Evolutionary conservation across 2,113 vertebrate genomes (phyloP).

Genomic region (Chaenocephalus aceratus): DNA sequence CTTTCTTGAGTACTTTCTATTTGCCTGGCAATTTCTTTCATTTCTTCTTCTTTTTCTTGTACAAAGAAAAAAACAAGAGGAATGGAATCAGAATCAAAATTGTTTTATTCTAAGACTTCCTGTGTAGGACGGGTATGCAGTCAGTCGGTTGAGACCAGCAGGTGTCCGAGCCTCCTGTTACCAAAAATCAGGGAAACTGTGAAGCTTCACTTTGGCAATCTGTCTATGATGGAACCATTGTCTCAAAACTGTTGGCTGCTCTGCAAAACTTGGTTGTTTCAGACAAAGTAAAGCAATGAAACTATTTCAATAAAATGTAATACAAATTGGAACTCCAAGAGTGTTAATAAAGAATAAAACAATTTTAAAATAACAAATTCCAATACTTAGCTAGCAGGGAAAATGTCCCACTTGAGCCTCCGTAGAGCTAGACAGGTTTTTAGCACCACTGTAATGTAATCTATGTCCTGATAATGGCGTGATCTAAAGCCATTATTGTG

Average conservation of each 20-base stretch:
- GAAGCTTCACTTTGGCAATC: conserved; percentile 7
- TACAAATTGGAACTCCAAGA: neutral
- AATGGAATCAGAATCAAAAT: neutral
- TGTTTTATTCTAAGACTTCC: neutral
- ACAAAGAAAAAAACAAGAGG: neutral
- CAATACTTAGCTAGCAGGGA: too few species aligned
- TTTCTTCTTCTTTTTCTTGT: neutral
- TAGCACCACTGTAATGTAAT: too few species aligned
- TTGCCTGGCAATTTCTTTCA: conserved; percentile 1
- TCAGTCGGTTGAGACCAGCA: conserved; percentile 28
- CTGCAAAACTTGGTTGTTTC: neutral
- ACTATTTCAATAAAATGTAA: neutral
- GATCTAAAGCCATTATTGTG: neutral
- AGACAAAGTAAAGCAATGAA: neutral
- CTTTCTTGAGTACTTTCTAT: neutral
- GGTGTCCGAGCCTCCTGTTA: conserved; percentile 40
- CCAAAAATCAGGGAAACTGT: conserved; percentile 10
- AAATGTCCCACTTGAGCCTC: neutral
- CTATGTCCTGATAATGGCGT: neutral
- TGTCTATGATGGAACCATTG: conserved; percentile 15
- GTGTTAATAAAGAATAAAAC: neutral
- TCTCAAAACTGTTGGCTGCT: conserved; percentile 1
- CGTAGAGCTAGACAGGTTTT: neutral
- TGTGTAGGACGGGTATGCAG: neutral
- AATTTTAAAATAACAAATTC: neutral